Evolutionary conservation across 2,113 vertebrate genomes (phyloP).

Genomic region (Panthera tigris): DNA sequence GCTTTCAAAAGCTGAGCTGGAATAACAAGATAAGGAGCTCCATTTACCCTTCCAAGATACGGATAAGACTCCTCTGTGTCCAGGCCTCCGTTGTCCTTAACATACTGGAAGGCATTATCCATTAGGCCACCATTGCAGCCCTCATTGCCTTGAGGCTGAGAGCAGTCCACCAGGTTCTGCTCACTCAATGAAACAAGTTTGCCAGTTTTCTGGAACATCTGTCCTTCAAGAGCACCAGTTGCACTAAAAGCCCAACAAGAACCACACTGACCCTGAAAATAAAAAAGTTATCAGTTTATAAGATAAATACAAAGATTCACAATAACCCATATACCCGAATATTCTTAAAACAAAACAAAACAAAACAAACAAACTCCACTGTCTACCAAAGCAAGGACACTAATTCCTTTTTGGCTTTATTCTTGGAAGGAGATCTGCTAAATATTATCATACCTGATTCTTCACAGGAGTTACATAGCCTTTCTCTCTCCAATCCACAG

Average conservation of each 20-base stretch:
- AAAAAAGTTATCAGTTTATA: not conserved
- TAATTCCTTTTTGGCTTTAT: not conserved
- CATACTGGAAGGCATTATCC: slow-evolving; percentile 94
- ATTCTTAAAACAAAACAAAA: not conserved
- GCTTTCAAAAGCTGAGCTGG: not conserved
- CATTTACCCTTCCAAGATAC: slow-evolving; percentile 89
- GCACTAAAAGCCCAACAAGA: slow-evolving; percentile 99
- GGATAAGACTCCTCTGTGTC: slow-evolving; percentile 95
- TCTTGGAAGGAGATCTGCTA: not conserved
- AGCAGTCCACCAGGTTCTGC: slow-evolving; percentile 98
- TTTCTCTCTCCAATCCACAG: slow-evolving; percentile 94
- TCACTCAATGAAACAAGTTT: slow-evolving; percentile 93
- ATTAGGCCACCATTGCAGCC: slow-evolving; percentile 96
- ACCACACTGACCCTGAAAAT: slow-evolving; percentile 92
- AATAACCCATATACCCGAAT: not conserved
- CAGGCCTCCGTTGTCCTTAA: slow-evolving; percentile 92
- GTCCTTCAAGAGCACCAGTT: slow-evolving; percentile 95
- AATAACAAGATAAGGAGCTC: not conserved
- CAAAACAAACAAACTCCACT: not conserved
- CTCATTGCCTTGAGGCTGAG: slow-evolving; percentile 90
- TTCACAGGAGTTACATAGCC: slow-evolving; percentile 97
- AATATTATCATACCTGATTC: slow-evolving; percentile 90
- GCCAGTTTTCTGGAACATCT: slow-evolving; percentile 90
- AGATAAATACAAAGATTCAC: not conserved
- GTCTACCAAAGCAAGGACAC: not conserved